Conservation (phyloP, 2,113 vertebrate species). For the Loxodonta africana region DNA sequence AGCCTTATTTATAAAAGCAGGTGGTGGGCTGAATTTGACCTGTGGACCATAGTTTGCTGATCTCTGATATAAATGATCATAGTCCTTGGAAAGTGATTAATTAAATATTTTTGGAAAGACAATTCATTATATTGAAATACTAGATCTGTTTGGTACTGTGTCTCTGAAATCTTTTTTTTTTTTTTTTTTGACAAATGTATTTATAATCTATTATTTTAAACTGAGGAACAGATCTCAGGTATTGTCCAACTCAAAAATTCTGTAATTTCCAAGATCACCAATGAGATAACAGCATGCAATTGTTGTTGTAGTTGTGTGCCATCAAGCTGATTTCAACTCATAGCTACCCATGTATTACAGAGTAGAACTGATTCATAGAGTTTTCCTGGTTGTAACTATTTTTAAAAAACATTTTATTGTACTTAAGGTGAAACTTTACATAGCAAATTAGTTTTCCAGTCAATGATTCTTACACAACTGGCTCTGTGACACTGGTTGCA, state of each 20-base stretch:
- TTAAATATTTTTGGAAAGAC: constrained; percentile 51
- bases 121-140: constrained; percentile 64
- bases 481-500: too few relatives aligned
- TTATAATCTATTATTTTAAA: constrained; percentile 55
- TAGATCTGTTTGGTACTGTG: neutral
- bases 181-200: constrained; percentile 1
- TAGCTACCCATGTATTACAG: neutral
- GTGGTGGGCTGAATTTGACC: neutral
- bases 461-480: too few relatives aligned
- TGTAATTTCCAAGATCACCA: constrained; percentile 45
- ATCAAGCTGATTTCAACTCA: neutral
- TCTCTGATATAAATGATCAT: neutral
- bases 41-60: neutral
- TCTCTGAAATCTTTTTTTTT: neutral
- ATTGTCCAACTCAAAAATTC: constrained; percentile 40
- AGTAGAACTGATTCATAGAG: neutral
- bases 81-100: constrained; percentile 37
- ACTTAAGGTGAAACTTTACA: too few relatives aligned
- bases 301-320: neutral
- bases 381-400: too few relatives aligned
- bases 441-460: too few relatives aligned
- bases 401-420: too few relatives aligned
- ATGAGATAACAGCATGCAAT: constrained; percentile 53
- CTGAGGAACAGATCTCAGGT: neutral
- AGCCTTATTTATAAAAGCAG: constrained; percentile 59